Conservation (phyloP, 2,797 vertebrate species). For the Sus cebifrons region DNA sequence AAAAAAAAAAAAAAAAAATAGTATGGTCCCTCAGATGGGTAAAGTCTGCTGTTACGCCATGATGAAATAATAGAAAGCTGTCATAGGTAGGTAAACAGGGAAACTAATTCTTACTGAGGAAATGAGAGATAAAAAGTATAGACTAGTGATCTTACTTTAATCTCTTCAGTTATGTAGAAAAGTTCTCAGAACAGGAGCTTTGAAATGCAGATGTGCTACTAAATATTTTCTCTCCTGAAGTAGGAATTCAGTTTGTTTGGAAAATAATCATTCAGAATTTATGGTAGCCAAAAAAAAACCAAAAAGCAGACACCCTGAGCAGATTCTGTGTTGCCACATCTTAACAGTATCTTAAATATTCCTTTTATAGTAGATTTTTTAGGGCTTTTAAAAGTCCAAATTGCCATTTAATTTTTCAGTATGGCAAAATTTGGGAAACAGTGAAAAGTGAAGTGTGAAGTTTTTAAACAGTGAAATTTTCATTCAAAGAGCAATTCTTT, state of each 20-base stretch:
- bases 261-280: conserved; percentile 39
- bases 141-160: conserved; percentile 55
- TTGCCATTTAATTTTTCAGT: neutral
- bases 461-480: conserved; percentile 65
- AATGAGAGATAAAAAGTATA: conserved; percentile 15
- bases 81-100: neutral
- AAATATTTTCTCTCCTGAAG: conserved; percentile 57
- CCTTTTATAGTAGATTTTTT: conserved; percentile 3
- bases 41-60: conserved; percentile 55
- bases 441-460: conserved; percentile 6
- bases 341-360: conserved; percentile 51
- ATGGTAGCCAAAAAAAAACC: neutral
- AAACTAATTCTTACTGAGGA: conserved; percentile 47
- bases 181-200: neutral
- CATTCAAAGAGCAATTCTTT: neutral
- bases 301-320: neutral
- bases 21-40: neutral
- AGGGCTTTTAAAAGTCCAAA: conserved; percentile 38
- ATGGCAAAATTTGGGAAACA: conserved; percentile 46
- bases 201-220: conserved; percentile 66
- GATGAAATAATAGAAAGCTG: conserved; percentile 45
- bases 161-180: conserved; percentile 13
- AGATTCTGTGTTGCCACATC: neutral
- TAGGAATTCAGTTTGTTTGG: conserved; percentile 32
- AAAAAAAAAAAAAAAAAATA: neutral